These are phyloP conservation scores for Sebastolobus alascanus DNA, from an alignment of 2,797 vertebrate genomes.

Conservation along the genomic window DNA sequence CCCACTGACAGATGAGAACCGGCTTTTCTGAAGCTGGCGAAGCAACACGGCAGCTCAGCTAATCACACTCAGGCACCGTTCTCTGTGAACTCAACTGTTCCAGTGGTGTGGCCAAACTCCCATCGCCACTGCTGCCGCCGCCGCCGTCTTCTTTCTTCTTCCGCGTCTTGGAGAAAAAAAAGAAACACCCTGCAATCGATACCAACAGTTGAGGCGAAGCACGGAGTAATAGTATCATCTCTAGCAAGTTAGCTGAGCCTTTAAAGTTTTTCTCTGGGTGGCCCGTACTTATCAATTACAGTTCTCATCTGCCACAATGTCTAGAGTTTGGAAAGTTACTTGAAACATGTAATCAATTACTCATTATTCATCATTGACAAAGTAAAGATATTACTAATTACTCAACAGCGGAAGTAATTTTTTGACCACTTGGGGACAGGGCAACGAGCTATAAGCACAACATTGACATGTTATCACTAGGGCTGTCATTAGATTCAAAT, in stretches of 20 bases:
- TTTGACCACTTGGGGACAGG: not conserved
- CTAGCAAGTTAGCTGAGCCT: not conserved
- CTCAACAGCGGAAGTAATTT: not conserved
- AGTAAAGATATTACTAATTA: not conserved
- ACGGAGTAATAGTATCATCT: not conserved
- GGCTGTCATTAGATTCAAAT: too few relatives aligned
- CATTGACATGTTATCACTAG: too few relatives aligned
- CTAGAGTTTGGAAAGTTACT: constrained; percentile 4
- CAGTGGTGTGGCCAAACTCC: constrained; percentile 74
- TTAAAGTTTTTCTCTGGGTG: constrained; percentile 13
- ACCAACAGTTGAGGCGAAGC: constrained; percentile 23
- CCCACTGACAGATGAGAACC: constrained; percentile 65
- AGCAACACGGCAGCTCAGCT: constrained; percentile 62
- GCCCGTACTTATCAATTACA: constrained; percentile 6
- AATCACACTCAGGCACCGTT: constrained; percentile 74
- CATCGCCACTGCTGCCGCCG: constrained; percentile 60
- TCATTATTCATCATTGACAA: not conserved
- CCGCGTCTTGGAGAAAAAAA: constrained; percentile 16
- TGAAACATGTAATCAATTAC: constrained; percentile 12
- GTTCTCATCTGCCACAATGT: not conserved
- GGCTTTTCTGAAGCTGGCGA: constrained; percentile 54
- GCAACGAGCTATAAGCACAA: not conserved
- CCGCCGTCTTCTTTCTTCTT: constrained; percentile 61
- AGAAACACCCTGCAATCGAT: constrained; percentile 46
- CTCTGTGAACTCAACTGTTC: constrained; percentile 83